Base-by-base conservation (phyloP, 2,113 vertebrate genomes). In the Centropristis striata region DNA sequence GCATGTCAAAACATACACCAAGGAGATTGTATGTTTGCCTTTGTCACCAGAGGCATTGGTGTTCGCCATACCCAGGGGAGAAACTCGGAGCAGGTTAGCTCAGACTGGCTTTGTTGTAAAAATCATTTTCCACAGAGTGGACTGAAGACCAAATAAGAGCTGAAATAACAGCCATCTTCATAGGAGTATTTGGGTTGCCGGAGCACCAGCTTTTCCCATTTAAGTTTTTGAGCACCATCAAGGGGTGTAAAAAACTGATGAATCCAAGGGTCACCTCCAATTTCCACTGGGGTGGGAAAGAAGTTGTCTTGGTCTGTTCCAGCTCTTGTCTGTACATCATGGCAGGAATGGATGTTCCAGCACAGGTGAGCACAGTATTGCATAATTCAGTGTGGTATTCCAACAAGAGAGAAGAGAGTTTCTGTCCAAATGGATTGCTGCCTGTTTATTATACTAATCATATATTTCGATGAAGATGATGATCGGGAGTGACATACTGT, bases 231-330 rank as follows among this genome's bases (percentile, higher is more conserved):
- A 39, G 36, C 20, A 39, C 36, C 16, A 20, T 60, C 23, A 39
- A 21, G 58, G 58, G 58, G 20, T 60, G 58, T 36, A 60, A 60
- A 39, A 60, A 20, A 60, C 58, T 60, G 32, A 60, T 39, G 58
- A 60, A 39, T 37, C 37, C 37, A 8, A 39, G 8, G 5, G 12
- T 18, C 25, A 37, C 55, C 4, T 36, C 55, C 28, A 58, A 10
- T 37, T 58, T 58, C 16, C 25, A 6, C 14, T 58, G 55, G 32
- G 55, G 55, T 37, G 28, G 55, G 16, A 37, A 58, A 58, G 55
- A 58, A 58, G 55, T 58, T 58, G 55, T 28, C 37, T 39, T 2
- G 2, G 11, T 41, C 39, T 41, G 39, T 13, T 41, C 39, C 2
- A 41, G 39, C 39, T 13, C 18, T 37, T 37, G 55, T 58, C 55